phyloP scores from a whole-genome alignment of 2,797 vertebrate species.

The Artibeus lituratus region DNA sequence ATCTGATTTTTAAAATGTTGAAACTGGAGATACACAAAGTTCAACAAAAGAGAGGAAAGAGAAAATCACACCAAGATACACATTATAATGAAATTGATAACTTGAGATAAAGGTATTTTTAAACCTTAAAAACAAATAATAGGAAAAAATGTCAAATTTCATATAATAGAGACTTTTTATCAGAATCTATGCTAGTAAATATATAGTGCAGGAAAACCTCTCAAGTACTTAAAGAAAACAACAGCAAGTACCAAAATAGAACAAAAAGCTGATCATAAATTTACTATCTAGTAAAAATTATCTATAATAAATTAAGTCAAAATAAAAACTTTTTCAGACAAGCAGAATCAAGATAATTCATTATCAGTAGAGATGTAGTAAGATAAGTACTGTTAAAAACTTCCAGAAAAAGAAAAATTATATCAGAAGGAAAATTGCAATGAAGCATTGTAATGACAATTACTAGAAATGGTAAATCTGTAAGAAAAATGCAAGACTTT shows the following conservation, averaged over 20 bases:
- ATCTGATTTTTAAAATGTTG: neutral
- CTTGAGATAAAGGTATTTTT: neutral
- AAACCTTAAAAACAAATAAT: neutral
- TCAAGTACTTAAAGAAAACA: neutral
- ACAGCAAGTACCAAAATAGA: neutral
- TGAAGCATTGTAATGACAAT: neutral
- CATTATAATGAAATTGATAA: neutral
- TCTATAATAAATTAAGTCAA: neutral
- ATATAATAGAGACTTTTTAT: neutral
- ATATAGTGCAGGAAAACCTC: neutral
- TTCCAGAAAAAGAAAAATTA: neutral
- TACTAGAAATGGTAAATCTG: neutral
- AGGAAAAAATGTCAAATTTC: neutral
- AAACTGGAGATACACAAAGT: neutral
- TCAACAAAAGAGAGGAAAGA: neutral
- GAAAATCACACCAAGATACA: neutral
- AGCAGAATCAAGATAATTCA: neutral
- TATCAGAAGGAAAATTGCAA: neutral
- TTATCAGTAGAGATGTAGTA: neutral
- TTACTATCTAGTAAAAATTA: neutral
- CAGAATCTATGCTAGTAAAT: neutral
- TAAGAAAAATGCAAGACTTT: neutral
- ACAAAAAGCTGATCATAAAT: neutral
- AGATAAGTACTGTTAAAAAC: neutral
- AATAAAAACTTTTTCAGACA: neutral